Base-by-base conservation (phyloP, 2,888 invertebrate genomes). In the Siphlonurus alternatus region DNA sequence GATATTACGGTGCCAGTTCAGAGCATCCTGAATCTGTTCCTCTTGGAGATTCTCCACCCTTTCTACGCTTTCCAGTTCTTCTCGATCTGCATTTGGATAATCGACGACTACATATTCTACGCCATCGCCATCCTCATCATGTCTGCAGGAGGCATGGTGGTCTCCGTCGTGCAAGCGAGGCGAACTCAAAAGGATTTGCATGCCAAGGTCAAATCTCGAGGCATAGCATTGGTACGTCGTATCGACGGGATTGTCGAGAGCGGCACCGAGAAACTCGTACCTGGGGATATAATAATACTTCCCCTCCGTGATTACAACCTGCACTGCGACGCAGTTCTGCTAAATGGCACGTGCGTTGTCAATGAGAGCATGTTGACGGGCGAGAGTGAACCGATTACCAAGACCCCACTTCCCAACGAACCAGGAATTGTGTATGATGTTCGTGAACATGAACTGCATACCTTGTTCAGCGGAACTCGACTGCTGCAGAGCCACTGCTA, bases 331-430 rank as follows among this genome's bases (percentile, higher is more conserved):
- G 94, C 94, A 0, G 88, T 90, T 0, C 78, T 97, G 24, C 79
- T 96, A 0, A 80, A 84, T 2, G 96, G 96, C 18, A 87, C 89
- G 67, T 93, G 93, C 67, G 93, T 96, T 68, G 80, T 96, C 23
- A 95, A 97, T 72, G 96, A 97, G 78, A 91, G 93, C 67, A 95
- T 95, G 93, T 82, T 97, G 1, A 96, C 96, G 66, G 92, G 90
- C n/a, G 96, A 97, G 77, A 94, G 95, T 68, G 94, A 96, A 1
- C 96, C 96, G 0, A 91, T 96, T 1, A 93, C 94, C 0, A 97
- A 97, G 78, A 95, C 92, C 0, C 88, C 95, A 0, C 75, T 97
- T 56, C 89, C 91, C 0, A 79, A 81, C 60, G 81, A 84, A 20
- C 78, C 81, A 18, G 85, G 85, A 70, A 74, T 84, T 51, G 77